Conservation (phyloP, 2,888 invertebrate species). For the Mayetiola destructor region DNA sequence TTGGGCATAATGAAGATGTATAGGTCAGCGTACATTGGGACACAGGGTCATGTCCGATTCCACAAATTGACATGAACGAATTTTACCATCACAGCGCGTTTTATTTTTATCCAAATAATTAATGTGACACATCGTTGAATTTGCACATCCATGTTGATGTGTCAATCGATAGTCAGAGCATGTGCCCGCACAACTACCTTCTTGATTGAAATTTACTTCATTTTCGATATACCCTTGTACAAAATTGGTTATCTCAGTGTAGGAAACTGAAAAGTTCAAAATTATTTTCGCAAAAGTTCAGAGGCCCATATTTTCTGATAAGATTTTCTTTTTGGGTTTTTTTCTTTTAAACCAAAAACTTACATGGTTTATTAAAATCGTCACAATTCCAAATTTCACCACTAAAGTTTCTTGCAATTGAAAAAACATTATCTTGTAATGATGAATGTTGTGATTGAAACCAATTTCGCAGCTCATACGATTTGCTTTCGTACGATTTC, state of each 20-base stretch:
- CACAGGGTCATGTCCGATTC: slow-evolving; percentile 71
- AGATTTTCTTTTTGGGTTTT: background rate
- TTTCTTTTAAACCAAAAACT: background rate
- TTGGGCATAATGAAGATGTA: background rate
- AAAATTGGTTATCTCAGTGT: slow-evolving; percentile 42
- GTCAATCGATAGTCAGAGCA: slow-evolving; percentile 52
- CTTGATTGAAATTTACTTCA: slow-evolving; percentile 60
- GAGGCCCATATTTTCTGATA: background rate
- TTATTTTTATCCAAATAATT: slow-evolving; percentile 35
- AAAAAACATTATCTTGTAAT: background rate
- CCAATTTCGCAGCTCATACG: background rate
- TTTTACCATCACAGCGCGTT: slow-evolving; percentile 44
- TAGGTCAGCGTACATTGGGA: slow-evolving; percentile 40
- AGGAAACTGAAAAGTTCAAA: background rate
- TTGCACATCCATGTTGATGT: slow-evolving; percentile 51
- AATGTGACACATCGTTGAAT: slow-evolving; percentile 43
- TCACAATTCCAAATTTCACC: slow-evolving; percentile 5
- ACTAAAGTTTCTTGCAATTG: background rate
- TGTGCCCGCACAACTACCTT: slow-evolving; percentile 52
- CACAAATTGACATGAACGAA: slow-evolving; percentile 55
- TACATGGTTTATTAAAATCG: background rate
- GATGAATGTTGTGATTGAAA: background rate
- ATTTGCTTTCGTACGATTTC: background rate
- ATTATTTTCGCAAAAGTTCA: background rate
- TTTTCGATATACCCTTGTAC: slow-evolving; percentile 68